Evolutionary conservation across 2,113 vertebrate species (phyloP), one percentile per base, ranked within the genome.

Genomic region (Chascanopsetta lugubris): DNA sequence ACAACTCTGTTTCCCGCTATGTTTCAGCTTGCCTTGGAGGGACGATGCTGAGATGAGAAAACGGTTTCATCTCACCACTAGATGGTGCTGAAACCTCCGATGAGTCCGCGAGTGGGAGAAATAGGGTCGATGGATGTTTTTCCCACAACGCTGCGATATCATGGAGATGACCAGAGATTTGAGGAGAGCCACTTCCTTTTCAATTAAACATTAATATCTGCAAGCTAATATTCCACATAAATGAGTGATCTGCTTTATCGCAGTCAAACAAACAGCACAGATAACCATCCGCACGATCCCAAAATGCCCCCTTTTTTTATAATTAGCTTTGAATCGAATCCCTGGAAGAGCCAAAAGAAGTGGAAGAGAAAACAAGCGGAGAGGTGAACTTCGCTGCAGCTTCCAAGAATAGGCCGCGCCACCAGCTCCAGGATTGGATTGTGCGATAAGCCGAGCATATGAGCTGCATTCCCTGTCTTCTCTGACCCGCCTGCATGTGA

Each of bases 371-470:
- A 79, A 67, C 38, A 77, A 68, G 50, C 38, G 38, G 50, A 46
- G 58, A 61, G 15, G 72, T 72, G 71, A 59, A 61, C 56, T 67
- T n/a, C n/a, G 46, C 57, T 42, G 54, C 49, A 17, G 49, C 5
- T 81, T 79, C 77, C 79, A 77, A 76, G 80, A 83, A 85, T 79
- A 82, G 71, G 64, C 73, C 53, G 67, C 49, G 48, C 64, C 77
- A 67, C 43, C 62, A 80, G 61, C 58, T 72, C 79, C 47, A 8
- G 73, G 76, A 61, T 79, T 63, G 85, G 85, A 87, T 88, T 84
- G 77, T 56, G 79, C 26, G 87, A 90, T 92, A 88, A 90, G 77
- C 71, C 76, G 13, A 56, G 66, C 85, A 83, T 88, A 85, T 87
- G 87, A 88, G 77, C 71, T 67, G 62, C 50, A 73, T 85, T 90